These are phyloP conservation scores for Cryptoprocta ferox DNA, from an alignment of 2,797 vertebrate species.

Conservation along the genomic window DNA sequence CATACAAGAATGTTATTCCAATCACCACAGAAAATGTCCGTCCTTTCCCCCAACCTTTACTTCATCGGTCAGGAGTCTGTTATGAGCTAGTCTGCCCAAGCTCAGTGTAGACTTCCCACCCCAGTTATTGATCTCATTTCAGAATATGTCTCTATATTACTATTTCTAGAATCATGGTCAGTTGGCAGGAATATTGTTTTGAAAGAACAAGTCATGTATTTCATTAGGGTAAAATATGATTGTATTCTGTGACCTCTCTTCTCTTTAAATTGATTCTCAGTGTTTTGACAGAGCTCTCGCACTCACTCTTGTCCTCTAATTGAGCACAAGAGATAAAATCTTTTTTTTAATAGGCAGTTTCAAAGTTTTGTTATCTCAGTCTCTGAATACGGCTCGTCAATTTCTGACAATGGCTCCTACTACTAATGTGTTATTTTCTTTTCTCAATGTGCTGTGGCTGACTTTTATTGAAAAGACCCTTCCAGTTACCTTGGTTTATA, in stretches of 20 bases:
- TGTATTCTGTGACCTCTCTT: conserved; percentile 37
- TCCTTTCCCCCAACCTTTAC: conserved; percentile 63
- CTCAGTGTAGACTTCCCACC: neutral
- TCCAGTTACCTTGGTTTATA: neutral
- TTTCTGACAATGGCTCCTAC: neutral
- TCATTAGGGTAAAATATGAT: conserved; percentile 32
- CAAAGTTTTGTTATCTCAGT: neutral
- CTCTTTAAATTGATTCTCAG: conserved; percentile 50
- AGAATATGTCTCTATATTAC: conserved; percentile 56
- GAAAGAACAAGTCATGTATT: conserved; percentile 45
- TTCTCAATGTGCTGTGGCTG: neutral
- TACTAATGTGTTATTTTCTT: conserved; percentile 36
- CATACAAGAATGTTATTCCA: conserved; percentile 60
- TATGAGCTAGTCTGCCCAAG: neutral
- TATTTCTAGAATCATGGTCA: conserved; percentile 52
- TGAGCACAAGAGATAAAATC: conserved; percentile 15
- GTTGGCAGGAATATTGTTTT: conserved; percentile 62
- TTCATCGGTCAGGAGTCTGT: conserved; percentile 53
- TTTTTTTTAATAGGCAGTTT: conserved; percentile 20
- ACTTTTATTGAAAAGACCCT: conserved; percentile 22
- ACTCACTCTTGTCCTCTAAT: neutral
- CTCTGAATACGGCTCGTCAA: no score
- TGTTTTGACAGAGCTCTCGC: neutral
- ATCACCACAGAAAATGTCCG: conserved; percentile 52
- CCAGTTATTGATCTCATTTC: conserved; percentile 62